phyloP scores from a whole-genome alignment of 2,888 invertebrate genomes.

The Augiades crinisus region DNA sequence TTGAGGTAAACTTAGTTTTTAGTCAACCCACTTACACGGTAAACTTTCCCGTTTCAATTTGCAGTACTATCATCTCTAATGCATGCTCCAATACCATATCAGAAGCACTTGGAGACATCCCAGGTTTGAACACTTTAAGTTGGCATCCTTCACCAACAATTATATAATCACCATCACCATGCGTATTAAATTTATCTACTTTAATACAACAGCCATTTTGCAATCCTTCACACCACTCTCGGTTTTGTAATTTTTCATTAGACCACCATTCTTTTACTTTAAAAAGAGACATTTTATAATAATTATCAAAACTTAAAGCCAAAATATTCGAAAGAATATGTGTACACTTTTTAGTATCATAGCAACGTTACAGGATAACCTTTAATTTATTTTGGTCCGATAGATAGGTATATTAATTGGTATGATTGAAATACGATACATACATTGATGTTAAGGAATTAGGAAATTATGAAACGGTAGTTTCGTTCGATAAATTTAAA shows the following conservation, averaged over 20 bases:
- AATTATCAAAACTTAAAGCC: background rate
- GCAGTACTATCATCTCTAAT: conserved; percentile 88
- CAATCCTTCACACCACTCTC: conserved; percentile 74
- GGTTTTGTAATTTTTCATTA: conserved; percentile 82
- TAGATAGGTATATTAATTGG: too few relatives aligned
- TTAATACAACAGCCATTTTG: conserved; percentile 83
- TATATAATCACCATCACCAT: conserved; percentile 90
- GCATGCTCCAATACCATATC: conserved; percentile 90
- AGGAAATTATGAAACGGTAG: too few relatives aligned
- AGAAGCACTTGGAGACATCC: conserved; percentile 69
- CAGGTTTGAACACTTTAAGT: conserved; percentile 64
- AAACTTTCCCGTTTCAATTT: conserved; percentile 91
- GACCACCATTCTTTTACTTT: conserved; percentile 95
- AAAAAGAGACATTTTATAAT: conserved; percentile 95
- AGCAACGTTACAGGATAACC: too few relatives aligned
- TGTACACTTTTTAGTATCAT: too few relatives aligned
- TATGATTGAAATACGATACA: too few relatives aligned
- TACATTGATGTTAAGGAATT: too few relatives aligned
- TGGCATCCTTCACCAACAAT: conserved; percentile 74
- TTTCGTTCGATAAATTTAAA: too few relatives aligned
- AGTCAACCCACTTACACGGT: conserved; percentile 84
- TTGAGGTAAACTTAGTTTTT: too few relatives aligned
- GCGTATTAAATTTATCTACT: conserved; percentile 90
- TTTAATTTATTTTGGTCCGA: too few relatives aligned
- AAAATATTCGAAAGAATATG: too few relatives aligned